These are phyloP conservation scores for Fopius arisanus DNA, from an alignment of 1,140 invertebrate species.

Conservation along the genomic window DNA sequence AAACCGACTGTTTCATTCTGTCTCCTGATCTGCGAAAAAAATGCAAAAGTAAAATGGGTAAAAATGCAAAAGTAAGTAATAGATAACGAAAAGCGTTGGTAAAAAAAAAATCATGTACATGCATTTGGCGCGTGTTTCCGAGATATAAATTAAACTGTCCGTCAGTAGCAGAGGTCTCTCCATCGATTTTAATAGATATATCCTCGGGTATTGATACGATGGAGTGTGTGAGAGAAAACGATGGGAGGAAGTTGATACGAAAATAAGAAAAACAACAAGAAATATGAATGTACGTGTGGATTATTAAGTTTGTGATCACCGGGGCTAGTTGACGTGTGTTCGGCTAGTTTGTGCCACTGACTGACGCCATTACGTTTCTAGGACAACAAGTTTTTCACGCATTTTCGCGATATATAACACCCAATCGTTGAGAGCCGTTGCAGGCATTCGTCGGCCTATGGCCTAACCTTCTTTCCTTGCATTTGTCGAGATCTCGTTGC, in stretches of 20 bases:
- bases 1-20: no score
- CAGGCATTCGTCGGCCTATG: constrained; percentile 5
- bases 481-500: constrained; percentile 22
- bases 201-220: neutral
- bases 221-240: neutral
- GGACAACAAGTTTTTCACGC: constrained; percentile 43
- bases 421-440: neutral
- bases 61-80: neutral
- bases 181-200: neutral
- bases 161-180: constrained; percentile 5
- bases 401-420: constrained; percentile 38
- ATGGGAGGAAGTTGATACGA: neutral
- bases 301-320: neutral
- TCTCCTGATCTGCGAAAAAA: no score
- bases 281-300: neutral
- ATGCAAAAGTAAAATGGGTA: no score
- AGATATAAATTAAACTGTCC: constrained; percentile 7
- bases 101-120: neutral
- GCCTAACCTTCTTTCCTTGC: constrained; percentile 38
- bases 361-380: constrained; percentile 38
- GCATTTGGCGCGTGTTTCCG: constrained; percentile 14
- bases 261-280: neutral
- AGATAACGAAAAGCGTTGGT: neutral
- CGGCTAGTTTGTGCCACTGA: constrained; percentile 36
- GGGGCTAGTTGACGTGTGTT: constrained; percentile 19